These are phyloP conservation scores for Microtus montanus DNA, from an alignment of 2,113 vertebrate genomes.

Conservation along the genomic window DNA sequence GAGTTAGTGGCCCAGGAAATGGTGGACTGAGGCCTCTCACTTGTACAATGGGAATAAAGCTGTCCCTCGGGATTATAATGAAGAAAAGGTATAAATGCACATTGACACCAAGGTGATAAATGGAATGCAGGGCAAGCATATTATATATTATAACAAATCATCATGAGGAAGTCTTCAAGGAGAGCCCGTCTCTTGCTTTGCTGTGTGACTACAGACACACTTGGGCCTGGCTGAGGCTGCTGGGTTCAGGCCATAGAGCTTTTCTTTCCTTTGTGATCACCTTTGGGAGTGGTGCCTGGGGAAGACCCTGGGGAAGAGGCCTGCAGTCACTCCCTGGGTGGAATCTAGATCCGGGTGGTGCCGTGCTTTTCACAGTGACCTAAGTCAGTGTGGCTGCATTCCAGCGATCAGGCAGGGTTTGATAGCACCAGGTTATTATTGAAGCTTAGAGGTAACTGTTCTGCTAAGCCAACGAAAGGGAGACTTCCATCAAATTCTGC, in stretches of 20 bases:
- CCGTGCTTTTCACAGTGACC: background rate
- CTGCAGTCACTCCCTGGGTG: background rate
- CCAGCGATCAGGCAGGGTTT: background rate
- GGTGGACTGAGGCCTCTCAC: background rate
- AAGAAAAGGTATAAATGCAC: background rate
- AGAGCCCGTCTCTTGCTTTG: background rate
- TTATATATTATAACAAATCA: background rate
- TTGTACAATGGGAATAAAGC: background rate
- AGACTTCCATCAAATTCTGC: background rate
- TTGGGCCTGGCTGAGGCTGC: background rate
- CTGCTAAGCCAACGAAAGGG: background rate
- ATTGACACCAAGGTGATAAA: background rate
- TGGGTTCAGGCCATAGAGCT: background rate
- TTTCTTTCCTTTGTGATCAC: background rate
- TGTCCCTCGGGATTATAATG: background rate
- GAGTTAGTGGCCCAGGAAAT: background rate
- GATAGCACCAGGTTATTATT: constrained; percentile 1
- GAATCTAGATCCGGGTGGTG: background rate
- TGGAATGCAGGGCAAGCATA: background rate
- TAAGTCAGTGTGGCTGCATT: background rate
- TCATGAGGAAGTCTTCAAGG: background rate
- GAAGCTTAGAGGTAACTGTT: background rate
- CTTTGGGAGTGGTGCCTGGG: background rate
- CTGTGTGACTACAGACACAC: background rate
- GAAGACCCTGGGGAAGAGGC: background rate